Evolutionary conservation across 1,140 invertebrate genomes (phyloP), one percentile per base, ranked within the genome.

Genomic region (Oedothorax gibbosus): DNA sequence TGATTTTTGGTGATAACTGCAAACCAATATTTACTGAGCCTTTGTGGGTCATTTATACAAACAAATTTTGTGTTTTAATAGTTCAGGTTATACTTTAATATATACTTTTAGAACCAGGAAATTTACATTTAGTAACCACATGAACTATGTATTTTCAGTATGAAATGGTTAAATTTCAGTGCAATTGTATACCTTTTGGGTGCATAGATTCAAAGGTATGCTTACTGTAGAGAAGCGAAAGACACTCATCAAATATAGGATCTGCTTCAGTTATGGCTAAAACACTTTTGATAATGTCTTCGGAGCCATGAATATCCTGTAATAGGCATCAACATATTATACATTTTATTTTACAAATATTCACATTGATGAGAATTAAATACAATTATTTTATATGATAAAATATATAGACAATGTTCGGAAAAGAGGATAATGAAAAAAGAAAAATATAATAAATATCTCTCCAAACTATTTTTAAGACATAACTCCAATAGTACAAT

Each of bases 141-240:
- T 35, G 35, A 35, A n/a, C 5, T 35, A 35, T 35, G 35, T 35
- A 35, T 35, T 35, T 35, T 35, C 35, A 35, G 35, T 35, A 35
- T 35, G 35, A 35, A 35, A 35, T 35, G 35, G 35, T 35, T 35
- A 35, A 35, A 35, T 1, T 35, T 35, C 35, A 35, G 35, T 35
- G 35, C 35, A 35, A 35, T 35, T 35, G 35, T 35, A 35, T 35
- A 35, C 35, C 35, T 35, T 35, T 35, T 21, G 18, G 12, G 7
- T 21, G 14, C 12, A 21, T 21, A 68, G 21, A 68, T 68, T 14
- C 18, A 21, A 21, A 9, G n/a, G 20, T 10, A 18, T 54, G 56
- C 71, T 73, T 75, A 75, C 54, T 75, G 18, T 14, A 62, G 14
- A 49, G 18, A 57, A 57, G 60, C 18, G 35, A 75, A 75, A 53